Percentiles rank a stretch among this genome's conserved stretches.
Conservation (phyloP, 2,113 vertebrate genomes). For the Chiloscyllium plagiosum region DNA sequence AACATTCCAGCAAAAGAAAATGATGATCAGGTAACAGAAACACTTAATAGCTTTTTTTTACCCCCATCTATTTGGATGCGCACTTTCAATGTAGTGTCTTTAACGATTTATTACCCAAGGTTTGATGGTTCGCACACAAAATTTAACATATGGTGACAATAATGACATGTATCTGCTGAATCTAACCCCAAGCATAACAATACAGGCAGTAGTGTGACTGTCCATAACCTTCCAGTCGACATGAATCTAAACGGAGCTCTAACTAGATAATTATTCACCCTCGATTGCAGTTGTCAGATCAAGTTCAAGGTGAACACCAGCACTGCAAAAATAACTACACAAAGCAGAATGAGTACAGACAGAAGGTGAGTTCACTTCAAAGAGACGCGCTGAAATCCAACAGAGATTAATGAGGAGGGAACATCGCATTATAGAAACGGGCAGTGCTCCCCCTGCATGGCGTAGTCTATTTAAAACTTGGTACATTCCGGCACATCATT, state of each 20-base stretch:
- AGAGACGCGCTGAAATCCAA: constrained; percentile 3
- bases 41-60: background rate
- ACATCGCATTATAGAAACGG: background rate
- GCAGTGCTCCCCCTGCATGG: background rate
- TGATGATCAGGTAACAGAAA: constrained; percentile 12
- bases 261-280: constrained; percentile 4
- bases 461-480: background rate
- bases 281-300: constrained; percentile 29
- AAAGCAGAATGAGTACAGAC: background rate
- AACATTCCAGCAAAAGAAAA: constrained; percentile 30
- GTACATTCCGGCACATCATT: background rate
- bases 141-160: constrained; percentile 7
- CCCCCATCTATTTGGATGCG: background rate
- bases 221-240: background rate
- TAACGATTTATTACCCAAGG: background rate
- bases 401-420: background rate
- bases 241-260: constrained; percentile 22
- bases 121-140: background rate
- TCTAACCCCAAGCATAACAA: constrained; percentile 2
- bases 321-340: constrained; percentile 3
- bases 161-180: background rate
- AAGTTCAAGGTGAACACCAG: constrained; percentile 29
- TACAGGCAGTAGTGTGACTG: background rate
- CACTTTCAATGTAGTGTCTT: background rate
- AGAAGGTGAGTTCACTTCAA: constrained; percentile 3